Evolutionary conservation across 1,140 invertebrate genomes (phyloP).

Genomic region (Centruroides sculpturatus): DNA sequence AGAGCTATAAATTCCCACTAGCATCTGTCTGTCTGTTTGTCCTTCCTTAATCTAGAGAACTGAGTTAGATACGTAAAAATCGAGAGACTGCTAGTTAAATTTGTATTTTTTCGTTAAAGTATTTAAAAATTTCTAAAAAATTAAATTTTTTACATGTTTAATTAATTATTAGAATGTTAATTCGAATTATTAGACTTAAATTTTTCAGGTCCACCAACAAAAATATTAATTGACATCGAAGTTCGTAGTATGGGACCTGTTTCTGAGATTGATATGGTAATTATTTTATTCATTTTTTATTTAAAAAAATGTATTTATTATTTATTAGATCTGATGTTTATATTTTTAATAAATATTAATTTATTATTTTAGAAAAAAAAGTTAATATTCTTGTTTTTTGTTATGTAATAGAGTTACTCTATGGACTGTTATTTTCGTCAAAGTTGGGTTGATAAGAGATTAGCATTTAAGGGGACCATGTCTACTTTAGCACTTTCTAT

Average conservation of each 20-base stretch:
- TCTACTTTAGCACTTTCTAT: conserved; percentile 71
- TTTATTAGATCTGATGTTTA: too few species aligned
- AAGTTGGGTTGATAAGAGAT: conserved; percentile 62
- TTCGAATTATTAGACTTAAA: conserved; percentile 1
- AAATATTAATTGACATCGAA: conserved; percentile 76
- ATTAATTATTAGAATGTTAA: not conserved
- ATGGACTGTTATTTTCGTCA: conserved; percentile 95
- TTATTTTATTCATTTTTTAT: conserved; percentile 9
- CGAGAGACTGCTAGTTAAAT: too few species aligned
- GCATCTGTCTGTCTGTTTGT: too few species aligned
- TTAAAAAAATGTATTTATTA: not conserved
- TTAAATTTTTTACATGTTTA: too few species aligned
- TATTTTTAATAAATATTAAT: too few species aligned
- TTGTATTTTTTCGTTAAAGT: too few species aligned
- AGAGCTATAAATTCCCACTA: too few species aligned
- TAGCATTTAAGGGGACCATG: conserved; percentile 52
- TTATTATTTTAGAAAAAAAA: too few species aligned
- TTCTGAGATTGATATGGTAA: conserved; percentile 86
- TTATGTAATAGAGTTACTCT: conserved; percentile 60
- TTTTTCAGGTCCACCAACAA: conserved; percentile 57
- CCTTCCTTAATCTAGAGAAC: too few species aligned
- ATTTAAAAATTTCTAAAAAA: too few species aligned
- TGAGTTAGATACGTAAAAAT: too few species aligned
- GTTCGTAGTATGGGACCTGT: conserved; percentile 90
- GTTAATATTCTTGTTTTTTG: too few species aligned